Evolutionary conservation across 1,140 invertebrate genomes (phyloP).

Genomic region (Papilio glaucus): DNA sequence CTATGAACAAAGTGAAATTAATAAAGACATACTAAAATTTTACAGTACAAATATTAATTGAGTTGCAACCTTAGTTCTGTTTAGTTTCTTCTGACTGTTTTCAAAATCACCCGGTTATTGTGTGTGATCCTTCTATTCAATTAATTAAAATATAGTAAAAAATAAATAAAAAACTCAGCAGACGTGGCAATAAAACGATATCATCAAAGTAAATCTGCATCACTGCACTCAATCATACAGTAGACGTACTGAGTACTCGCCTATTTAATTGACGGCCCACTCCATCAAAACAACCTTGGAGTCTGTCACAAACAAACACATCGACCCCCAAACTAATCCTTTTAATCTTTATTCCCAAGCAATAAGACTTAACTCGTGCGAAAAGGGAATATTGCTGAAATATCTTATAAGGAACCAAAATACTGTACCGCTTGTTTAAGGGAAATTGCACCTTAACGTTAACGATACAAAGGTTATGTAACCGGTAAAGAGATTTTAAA

Average conservation of each 20-base stretch:
- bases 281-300: slow-evolving; percentile 78
- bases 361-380: slow-evolving; percentile 42
- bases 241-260: slow-evolving; percentile 68
- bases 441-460: slow-evolving; percentile 44
- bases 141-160: slow-evolving; percentile 11
- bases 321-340: slow-evolving; percentile 37
- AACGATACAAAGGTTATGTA: slow-evolving; percentile 34
- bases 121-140: neutral
- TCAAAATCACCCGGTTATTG: slow-evolving; percentile 10
- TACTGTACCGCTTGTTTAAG: slow-evolving; percentile 16
- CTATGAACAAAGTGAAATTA: too few species aligned
- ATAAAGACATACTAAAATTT: too few species aligned
- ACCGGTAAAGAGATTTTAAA: slow-evolving; percentile 38
- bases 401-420: slow-evolving; percentile 40
- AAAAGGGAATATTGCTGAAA: slow-evolving; percentile 49
- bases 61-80: too few species aligned
- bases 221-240: slow-evolving; percentile 76
- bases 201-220: slow-evolving; percentile 73
- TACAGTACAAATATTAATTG: too few species aligned
- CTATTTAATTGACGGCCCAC: slow-evolving; percentile 78
- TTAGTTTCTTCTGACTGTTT: too few species aligned
- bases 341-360: slow-evolving; percentile 44
- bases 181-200: slow-evolving; percentile 48
- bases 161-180: slow-evolving; percentile 41
- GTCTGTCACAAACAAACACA: slow-evolving; percentile 45